phyloP scores from a whole-genome alignment of 2,797 vertebrate species.

The Catharus ustulatus region DNA sequence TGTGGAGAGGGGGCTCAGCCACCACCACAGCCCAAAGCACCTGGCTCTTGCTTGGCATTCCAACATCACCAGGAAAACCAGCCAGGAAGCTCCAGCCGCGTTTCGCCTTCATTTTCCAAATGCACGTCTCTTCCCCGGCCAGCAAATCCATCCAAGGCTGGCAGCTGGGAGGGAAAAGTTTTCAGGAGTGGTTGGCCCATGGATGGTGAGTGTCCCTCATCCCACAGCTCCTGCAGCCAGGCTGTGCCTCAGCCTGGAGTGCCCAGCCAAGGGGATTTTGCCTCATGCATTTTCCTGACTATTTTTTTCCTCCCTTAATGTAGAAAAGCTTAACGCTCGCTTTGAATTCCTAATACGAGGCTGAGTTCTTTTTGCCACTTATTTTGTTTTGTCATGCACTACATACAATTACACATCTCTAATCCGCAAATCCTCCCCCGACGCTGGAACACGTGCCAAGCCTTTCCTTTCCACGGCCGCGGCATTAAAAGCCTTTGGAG shows the following conservation, averaged over 20 bases:
- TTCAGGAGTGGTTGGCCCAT: background rate
- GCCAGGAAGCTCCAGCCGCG: background rate
- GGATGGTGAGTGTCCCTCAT: accelerated
- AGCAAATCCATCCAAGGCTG: background rate
- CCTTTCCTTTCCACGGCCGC: background rate
- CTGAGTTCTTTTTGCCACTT: constrained; percentile 61
- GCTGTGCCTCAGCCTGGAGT: accelerated
- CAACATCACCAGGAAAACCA: background rate
- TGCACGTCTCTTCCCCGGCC: accelerated
- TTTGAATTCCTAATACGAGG: constrained; percentile 62
- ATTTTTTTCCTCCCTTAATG: background rate
- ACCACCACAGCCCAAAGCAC: background rate
- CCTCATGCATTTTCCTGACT: background rate
- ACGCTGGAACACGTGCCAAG: constrained; percentile 50
- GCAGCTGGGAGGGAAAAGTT: background rate
- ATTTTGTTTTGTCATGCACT: constrained; percentile 72
- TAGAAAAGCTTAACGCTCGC: constrained; percentile 24
- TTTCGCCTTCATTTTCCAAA: background rate
- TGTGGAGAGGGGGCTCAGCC: background rate
- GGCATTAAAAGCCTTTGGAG: background rate
- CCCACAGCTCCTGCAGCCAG: background rate
- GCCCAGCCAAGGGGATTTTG: background rate
- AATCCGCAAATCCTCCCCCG: constrained; percentile 71
- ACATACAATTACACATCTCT: constrained; percentile 65
- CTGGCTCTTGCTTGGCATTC: background rate